phyloP scores from a whole-genome alignment of 2,888 invertebrate genomes.

The Drosophila antonietae region DNA sequence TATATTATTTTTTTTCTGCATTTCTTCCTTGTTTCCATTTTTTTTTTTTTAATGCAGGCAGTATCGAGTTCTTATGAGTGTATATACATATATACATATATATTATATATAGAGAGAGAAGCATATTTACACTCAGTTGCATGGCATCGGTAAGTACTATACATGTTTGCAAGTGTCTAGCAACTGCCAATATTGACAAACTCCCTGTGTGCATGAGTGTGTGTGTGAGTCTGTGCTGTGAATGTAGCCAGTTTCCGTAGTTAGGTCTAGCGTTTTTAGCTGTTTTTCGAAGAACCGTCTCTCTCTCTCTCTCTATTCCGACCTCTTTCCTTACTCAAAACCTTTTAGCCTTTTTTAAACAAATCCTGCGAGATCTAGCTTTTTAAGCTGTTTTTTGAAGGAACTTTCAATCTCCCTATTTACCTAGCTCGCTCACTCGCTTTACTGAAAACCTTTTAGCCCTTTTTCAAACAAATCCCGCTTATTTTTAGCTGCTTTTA shows the following conservation, averaged over 20 bases:
- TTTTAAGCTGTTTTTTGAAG: not conserved
- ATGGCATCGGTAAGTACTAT: constrained; percentile 18
- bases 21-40: not conserved
- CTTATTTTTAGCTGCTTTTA: not conserved
- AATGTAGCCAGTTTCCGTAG: not conserved
- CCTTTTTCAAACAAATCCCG: not conserved
- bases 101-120: not conserved
- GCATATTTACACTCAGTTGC: not conserved
- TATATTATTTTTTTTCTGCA: not conserved
- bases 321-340: too few relatives aligned
- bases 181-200: constrained; percentile 58
- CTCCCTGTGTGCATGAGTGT: constrained; percentile 27
- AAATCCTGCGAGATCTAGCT: not conserved
- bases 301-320: not conserved
- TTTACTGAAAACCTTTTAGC: not conserved
- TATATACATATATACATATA: too few relatives aligned
- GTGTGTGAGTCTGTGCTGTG: constrained; percentile 1
- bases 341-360: not conserved
- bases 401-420: too few relatives aligned
- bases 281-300: not conserved
- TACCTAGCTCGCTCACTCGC: too few relatives aligned
- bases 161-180: constrained; percentile 44
- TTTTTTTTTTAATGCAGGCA: constrained; percentile 5
- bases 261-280: not conserved
- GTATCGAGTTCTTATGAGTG: constrained; percentile 8